These are phyloP conservation scores for Nematostella vectensis DNA, from an alignment of 92 coral and sea anemone species.

Conservation along the genomic window DNA sequence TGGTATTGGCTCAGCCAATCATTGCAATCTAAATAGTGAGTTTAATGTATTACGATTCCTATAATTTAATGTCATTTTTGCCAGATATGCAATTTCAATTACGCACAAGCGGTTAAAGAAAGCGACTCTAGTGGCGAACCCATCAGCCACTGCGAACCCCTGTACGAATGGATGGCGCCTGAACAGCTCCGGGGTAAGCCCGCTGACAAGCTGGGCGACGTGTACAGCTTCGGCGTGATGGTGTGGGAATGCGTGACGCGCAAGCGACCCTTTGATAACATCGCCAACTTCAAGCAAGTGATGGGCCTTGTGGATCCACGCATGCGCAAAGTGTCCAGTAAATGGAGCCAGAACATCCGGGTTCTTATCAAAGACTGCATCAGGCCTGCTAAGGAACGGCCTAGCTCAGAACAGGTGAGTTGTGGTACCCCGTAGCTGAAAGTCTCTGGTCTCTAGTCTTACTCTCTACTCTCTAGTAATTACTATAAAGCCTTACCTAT, in stretches of 20 bases:
- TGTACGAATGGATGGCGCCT: constrained; percentile 92
- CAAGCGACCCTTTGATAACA: constrained; percentile 44
- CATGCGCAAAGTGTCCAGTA: constrained; percentile 33
- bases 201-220: constrained; percentile 79
- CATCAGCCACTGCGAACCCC: constrained; percentile 61
- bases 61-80: no score
- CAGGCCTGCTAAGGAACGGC: constrained; percentile 47
- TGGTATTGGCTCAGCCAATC: no score
- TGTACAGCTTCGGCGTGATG: constrained; percentile 67
- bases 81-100: constrained; percentile 94
- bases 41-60: no score
- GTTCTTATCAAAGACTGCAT: constrained; percentile 63
- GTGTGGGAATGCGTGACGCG: constrained; percentile 79
- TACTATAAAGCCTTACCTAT: no score
- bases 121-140: constrained; percentile 41
- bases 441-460: no score
- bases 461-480: no score
- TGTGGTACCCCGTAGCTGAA: no score
- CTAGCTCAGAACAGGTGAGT: constrained; percentile 79
- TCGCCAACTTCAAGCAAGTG: constrained; percentile 31
- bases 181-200: constrained; percentile 77
- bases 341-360: constrained; percentile 66
- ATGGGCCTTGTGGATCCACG: constrained; percentile 53
- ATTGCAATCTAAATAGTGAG: no score
- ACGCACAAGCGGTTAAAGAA: constrained; percentile 35